phyloP scores from a whole-genome alignment of 2,888 invertebrate species.

The Ceriagrion tenellum region DNA sequence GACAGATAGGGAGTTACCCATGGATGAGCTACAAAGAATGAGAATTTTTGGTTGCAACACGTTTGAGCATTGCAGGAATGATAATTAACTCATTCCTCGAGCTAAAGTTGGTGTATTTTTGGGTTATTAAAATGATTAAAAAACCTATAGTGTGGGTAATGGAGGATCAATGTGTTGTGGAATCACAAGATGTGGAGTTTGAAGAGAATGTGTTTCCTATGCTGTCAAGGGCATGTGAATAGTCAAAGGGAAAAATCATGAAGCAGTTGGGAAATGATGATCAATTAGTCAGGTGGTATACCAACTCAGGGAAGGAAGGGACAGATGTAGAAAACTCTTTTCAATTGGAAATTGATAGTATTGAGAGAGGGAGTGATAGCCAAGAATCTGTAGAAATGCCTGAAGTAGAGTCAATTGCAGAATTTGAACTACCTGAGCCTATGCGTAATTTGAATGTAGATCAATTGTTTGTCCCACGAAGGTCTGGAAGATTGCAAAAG shows the following conservation, averaged over 20 bases:
- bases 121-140: too few species aligned
- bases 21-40: neutral
- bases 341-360: slow-evolving; percentile 6
- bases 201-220: too few species aligned
- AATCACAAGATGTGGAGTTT: too few species aligned
- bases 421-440: neutral
- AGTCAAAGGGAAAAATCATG: too few species aligned
- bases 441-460: slow-evolving; percentile 7
- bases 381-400: neutral
- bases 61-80: neutral
- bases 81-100: neutral
- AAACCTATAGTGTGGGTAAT: too few species aligned
- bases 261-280: too few species aligned
- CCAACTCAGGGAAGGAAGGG: neutral
- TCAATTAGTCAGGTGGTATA: neutral
- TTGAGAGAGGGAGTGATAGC: neutral
- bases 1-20: too few species aligned
- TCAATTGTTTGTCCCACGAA: slow-evolving; percentile 26
- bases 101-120: neutral
- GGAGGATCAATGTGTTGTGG: too few species aligned
- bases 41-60: neutral
- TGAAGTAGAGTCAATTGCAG: neutral
- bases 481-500: slow-evolving; percentile 4
- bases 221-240: too few species aligned
- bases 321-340: neutral